Evolutionary conservation across 2,888 invertebrate species (phyloP).

Genomic region (Endomychus coccineus): DNA sequence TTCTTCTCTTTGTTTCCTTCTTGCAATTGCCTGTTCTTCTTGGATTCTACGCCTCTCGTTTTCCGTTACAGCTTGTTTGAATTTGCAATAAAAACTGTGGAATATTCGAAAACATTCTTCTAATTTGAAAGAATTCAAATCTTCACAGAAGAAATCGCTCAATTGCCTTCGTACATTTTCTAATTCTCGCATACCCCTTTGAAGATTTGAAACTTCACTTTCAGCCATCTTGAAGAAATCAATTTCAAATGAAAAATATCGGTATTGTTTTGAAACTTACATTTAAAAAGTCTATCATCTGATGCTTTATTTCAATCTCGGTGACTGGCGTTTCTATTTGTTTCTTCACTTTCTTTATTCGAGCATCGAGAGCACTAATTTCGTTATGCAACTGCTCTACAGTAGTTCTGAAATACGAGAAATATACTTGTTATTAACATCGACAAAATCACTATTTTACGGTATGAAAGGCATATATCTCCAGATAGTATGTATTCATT

Average conservation of each 20-base stretch:
- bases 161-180: slow-evolving; percentile 72
- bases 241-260: slow-evolving; percentile 1
- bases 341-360: slow-evolving; percentile 70
- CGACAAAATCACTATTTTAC: no score
- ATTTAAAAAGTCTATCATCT: slow-evolving; percentile 82
- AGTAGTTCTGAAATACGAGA: slow-evolving; percentile 58
- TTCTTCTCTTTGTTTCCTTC: slow-evolving; percentile 69
- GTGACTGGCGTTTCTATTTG: slow-evolving; percentile 72
- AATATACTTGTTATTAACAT: slow-evolving; percentile 5
- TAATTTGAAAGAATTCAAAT: slow-evolving; percentile 77
- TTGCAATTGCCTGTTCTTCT: slow-evolving; percentile 78
- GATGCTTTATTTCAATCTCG: slow-evolving; percentile 73
- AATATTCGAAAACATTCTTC: slow-evolving; percentile 92
- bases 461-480: no score
- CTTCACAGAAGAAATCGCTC: slow-evolving; percentile 92
- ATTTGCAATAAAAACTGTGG: slow-evolving; percentile 80
- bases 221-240: slow-evolving; percentile 62
- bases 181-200: slow-evolving; percentile 74
- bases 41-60: slow-evolving; percentile 75
- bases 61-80: slow-evolving; percentile 74
- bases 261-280: slow-evolving; percentile 41
- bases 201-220: slow-evolving; percentile 67
- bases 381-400: slow-evolving; percentile 85
- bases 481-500: no score
- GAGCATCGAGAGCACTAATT: slow-evolving; percentile 69